Evolutionary conservation across 2,888 invertebrate species (phyloP).

Genomic region (Drosophila percnosoma): DNA sequence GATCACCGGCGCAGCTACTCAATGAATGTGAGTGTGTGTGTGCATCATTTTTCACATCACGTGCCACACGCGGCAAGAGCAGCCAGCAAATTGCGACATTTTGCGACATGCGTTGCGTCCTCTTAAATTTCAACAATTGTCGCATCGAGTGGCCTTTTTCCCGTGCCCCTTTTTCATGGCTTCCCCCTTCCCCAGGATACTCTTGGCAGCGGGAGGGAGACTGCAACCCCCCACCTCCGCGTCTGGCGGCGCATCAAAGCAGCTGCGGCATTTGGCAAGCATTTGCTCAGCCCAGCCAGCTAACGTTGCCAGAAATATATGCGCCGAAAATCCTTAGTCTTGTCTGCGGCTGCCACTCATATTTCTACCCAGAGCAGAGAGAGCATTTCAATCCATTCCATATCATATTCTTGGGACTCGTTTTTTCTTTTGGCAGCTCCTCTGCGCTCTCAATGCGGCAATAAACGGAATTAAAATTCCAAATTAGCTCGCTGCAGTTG

Average conservation of each 20-base stretch:
- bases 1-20: slow-evolving; percentile 55
- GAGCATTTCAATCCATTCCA: slow-evolving; percentile 17
- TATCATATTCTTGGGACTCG: slow-evolving; percentile 22
- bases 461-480: slow-evolving; percentile 73
- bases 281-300: slow-evolving; percentile 25
- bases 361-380: slow-evolving; percentile 33
- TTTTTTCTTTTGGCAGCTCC: slow-evolving; percentile 57
- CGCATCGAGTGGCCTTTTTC: slow-evolving; percentile 46
- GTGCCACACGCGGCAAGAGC: slow-evolving; percentile 75
- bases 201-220: slow-evolving; percentile 27
- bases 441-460: slow-evolving; percentile 69
- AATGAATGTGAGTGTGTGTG: slow-evolving; percentile 19
- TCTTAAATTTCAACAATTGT: slow-evolving; percentile 77
- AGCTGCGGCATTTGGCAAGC: slow-evolving; percentile 65
- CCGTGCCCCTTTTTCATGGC: not conserved
- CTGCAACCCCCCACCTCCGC: slow-evolving; percentile 10
- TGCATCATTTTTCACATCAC: slow-evolving; percentile 79
- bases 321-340: slow-evolving; percentile 34
- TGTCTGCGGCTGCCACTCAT: slow-evolving; percentile 61
- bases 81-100: slow-evolving; percentile 70
- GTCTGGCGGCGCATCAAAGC: slow-evolving; percentile 61
- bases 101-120: slow-evolving; percentile 75
- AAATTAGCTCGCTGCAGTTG: slow-evolving; percentile 74
- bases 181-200: not conserved
- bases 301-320: slow-evolving; percentile 41